Conservation (phyloP, 2,113 vertebrate genomes). For the Callospermophilus lateralis region DNA sequence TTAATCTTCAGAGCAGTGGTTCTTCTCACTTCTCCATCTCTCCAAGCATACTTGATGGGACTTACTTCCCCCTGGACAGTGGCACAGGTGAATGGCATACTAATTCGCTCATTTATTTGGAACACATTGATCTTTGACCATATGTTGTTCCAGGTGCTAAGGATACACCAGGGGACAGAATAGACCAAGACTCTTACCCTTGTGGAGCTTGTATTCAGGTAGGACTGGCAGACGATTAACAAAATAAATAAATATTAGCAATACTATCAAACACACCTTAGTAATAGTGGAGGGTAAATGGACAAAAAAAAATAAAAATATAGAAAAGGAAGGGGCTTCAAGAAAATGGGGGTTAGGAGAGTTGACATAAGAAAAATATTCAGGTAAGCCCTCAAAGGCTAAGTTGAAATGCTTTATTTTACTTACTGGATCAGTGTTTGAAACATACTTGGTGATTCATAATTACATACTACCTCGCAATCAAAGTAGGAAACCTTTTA, state of each 20-base stretch:
- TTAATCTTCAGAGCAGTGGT: neutral
- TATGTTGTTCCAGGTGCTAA: neutral
- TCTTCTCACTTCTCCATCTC: neutral
- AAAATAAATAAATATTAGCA: neutral
- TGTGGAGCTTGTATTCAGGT: neutral
- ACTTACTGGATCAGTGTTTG: neutral
- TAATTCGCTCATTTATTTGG: neutral
- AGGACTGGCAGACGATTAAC: neutral
- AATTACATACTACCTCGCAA: neutral
- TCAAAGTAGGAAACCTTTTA: neutral
- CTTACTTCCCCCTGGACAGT: neutral
- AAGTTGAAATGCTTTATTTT: conserved; percentile 7
- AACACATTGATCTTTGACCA: neutral
- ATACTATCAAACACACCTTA: neutral
- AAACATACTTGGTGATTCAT: neutral
- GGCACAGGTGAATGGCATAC: neutral
- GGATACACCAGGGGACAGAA: neutral
- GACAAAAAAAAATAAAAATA: neutral
- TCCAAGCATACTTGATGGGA: neutral
- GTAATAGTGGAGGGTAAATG: neutral
- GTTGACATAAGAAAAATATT: neutral
- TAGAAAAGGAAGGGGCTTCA: neutral
- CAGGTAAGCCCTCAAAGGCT: neutral
- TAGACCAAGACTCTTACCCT: neutral
- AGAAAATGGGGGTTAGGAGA: neutral